Evolutionary conservation across 23 tunicate genomes (phyloP), one percentile per base, ranked within the genome.

Genomic region (Botrylloides violaceus): DNA sequence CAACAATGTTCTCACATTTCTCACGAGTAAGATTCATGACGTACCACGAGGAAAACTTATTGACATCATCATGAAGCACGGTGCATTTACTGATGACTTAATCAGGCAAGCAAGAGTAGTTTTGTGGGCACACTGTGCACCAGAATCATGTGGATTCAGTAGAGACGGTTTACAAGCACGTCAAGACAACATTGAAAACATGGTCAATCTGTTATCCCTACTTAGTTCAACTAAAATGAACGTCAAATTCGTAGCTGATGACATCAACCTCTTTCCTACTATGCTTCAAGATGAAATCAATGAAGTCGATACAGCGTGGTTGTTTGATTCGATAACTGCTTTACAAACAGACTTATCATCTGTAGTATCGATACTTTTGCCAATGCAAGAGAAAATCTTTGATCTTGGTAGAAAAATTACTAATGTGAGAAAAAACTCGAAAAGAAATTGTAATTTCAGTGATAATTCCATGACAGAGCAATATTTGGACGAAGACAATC

Each of bases 381-480:
- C 74, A 23, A 68, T 68, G 74, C 74, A 68, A 26, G 74, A 68
- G n/a, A 68, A 68, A 68, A 68, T 68, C 12, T 68, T 68, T 43
- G 74, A 68, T 39, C 74, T 68, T 24, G 74, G 74, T 20, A 38
- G 74, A 68, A 68, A 68, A 43, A 26, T 68, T 24, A 68, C 74
- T 4, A 68, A 43, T 25, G 74, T 68, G 1, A 68, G 37, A 68
- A 68, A 68, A 1, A 68, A 68, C 37, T 68, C 49, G 26, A 37
- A 39, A 2, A 38, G 37, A 30, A 56, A n/a, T 43, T 43, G 12
- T 15, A 15, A 15, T 15, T 43, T 43, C 53, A 7, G 53, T 43
- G 53, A 43, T 43, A 43, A 43, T 15, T 9, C 9, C 53, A 43
- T 43, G 53, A n/a, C 74, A 5, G 74, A 68, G 37, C 56, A 18